Percentiles rank a stretch among this genome's conserved stretches.
phyloP scores from a whole-genome alignment of 2,797 vertebrate species.

The Diglossa cyanea region DNA sequence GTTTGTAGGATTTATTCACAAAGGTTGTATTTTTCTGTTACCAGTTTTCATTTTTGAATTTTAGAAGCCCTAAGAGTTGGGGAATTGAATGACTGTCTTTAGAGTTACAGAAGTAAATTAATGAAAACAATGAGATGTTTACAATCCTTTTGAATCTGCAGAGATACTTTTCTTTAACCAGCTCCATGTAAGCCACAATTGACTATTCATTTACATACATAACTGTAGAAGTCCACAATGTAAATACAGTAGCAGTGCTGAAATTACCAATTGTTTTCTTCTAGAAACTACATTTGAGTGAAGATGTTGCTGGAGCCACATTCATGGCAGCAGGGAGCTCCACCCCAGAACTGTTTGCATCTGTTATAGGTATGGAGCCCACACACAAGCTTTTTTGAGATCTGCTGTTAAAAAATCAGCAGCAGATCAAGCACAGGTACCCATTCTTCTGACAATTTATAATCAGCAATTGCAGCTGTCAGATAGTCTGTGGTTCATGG shows the following conservation, averaged over 20 bases:
- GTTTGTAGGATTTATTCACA: neutral
- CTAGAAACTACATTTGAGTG: conserved; percentile 93
- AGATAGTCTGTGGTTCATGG: conserved; percentile 1
- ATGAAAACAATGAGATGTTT: neutral
- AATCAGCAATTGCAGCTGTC: conserved; percentile 30
- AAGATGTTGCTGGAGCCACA: conserved; percentile 96
- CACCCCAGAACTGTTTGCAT: conserved; percentile 95
- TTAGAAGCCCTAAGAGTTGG: neutral
- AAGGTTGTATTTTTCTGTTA: neutral
- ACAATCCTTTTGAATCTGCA: neutral
- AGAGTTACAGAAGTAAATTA: neutral
- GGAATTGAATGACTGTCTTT: neutral
- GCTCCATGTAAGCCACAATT: neutral
- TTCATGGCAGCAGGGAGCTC: conserved; percentile 99
- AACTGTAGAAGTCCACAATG: neutral
- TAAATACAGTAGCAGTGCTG: neutral
- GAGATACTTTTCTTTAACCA: neutral
- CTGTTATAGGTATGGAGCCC: conserved; percentile 87
- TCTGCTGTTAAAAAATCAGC: neutral
- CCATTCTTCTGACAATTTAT: conserved; percentile 13
- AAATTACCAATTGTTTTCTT: conserved; percentile 21
- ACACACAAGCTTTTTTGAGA: neutral
- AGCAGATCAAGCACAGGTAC: neutral
- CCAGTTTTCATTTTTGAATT: neutral
- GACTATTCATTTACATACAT: neutral